Evolutionary conservation across 92 coral and sea anemone species (phyloP).

Genomic region (Virgularia gustaviana): DNA sequence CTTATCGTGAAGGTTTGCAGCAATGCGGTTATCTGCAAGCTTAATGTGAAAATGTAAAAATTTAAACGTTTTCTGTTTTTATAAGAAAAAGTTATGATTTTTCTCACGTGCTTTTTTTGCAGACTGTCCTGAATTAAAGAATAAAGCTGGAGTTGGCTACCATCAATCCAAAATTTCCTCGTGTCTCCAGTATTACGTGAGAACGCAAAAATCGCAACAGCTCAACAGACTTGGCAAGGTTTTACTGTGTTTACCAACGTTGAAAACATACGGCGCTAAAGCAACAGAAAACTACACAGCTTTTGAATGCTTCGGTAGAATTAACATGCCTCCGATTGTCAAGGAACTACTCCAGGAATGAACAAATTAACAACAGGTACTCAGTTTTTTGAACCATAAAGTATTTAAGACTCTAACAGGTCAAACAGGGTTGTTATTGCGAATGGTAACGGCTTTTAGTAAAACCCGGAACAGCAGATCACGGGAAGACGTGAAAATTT

Average conservation of each 20-base stretch:
- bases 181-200: conserved; percentile 72
- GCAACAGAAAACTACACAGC: conserved; percentile 89
- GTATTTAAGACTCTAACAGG: no score
- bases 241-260: conserved; percentile 81
- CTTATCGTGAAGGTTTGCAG: no score
- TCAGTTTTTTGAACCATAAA: no score
- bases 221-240: conserved; percentile 84
- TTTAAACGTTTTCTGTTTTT: no score
- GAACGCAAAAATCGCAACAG: conserved; percentile 58
- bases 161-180: conserved; percentile 73
- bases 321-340: conserved; percentile 95
- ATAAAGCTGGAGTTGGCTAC: conserved; percentile 67
- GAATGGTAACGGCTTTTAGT: no score
- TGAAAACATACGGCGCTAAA: conserved; percentile 84
- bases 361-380: background rate
- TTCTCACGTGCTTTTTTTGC: conserved; percentile 12
- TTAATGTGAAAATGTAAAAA: no score
- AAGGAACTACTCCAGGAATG: conserved; percentile 73
- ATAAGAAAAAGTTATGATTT: background rate
- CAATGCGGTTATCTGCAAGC: no score
- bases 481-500: no score
- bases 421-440: no score
- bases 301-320: conserved; percentile 89
- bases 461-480: no score
- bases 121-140: conserved; percentile 81